A percentile compares a stretch with the other conserved stretches of the same genome.
phyloP scores from a whole-genome alignment of 1,140 invertebrate genomes.

The Cecropterus lyciades region DNA sequence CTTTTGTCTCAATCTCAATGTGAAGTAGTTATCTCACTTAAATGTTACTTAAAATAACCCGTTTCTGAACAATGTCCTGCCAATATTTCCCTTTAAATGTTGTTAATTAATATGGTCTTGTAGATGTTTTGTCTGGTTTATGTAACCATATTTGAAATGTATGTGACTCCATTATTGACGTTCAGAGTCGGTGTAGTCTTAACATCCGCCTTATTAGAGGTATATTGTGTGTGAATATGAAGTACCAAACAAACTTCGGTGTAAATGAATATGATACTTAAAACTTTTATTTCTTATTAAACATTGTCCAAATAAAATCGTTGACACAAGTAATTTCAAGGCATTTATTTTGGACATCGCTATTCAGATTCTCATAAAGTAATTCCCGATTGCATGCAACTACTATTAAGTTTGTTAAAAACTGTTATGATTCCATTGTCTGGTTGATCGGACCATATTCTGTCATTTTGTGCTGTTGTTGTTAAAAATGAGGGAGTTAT shows the following conservation, averaged over 20 bases:
- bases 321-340: conserved; percentile 13
- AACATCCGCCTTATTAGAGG: conserved; percentile 32
- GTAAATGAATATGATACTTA: conserved; percentile 14
- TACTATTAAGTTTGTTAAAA: neutral
- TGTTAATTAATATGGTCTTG: neutral
- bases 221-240: conserved; percentile 22
- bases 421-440: conserved; percentile 25
- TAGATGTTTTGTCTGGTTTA: conserved; percentile 8
- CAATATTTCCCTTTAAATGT: neutral
- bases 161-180: conserved; percentile 14
- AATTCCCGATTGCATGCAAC: conserved; percentile 15
- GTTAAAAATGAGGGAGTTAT: conserved; percentile 36
- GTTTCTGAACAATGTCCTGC: conserved; percentile 24
- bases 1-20: conserved; percentile 28
- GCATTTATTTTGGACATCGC: conserved; percentile 28
- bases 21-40: conserved; percentile 21
- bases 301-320: conserved; percentile 11
- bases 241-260: conserved; percentile 9
- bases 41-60: conserved; percentile 26
- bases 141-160: conserved; percentile 5
- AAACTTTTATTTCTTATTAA: conserved; percentile 16
- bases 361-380: conserved; percentile 26
- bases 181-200: conserved; percentile 19
- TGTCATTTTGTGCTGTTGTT: conserved; percentile 36
- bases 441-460: conserved; percentile 33